Conservation (phyloP, 2,113 vertebrate genomes). For the Ranitomeya variabilis region DNA sequence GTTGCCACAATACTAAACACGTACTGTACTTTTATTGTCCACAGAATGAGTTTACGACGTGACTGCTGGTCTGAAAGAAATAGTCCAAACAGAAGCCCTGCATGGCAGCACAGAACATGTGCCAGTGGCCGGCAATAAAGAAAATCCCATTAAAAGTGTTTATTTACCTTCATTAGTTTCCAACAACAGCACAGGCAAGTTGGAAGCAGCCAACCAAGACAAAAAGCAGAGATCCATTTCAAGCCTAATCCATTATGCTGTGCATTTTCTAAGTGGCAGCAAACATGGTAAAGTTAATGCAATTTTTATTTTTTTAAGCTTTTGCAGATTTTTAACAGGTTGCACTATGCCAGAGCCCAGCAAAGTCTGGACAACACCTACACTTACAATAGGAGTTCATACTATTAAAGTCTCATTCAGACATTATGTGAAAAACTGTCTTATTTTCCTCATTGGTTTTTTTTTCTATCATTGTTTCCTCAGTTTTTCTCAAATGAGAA, state of each 20-base stretch:
- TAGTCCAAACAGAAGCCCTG: slow-evolving; percentile 22
- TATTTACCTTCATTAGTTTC: slow-evolving; percentile 57
- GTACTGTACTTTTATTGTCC: slow-evolving; percentile 35
- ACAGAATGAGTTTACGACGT: slow-evolving; percentile 41
- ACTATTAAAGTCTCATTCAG: too few relatives aligned
- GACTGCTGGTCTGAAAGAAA: slow-evolving; percentile 44
- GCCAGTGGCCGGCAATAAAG: slow-evolving; percentile 53
- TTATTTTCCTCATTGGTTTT: too few relatives aligned
- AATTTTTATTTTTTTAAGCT: not conserved
- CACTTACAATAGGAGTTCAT: too few relatives aligned
- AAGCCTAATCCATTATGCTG: not conserved
- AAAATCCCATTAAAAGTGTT: slow-evolving; percentile 57
- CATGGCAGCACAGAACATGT: slow-evolving; percentile 25
- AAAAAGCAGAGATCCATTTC: slow-evolving; percentile 42
- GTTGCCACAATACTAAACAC: slow-evolving; percentile 34
- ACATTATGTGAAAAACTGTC: too few relatives aligned
- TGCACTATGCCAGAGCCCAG: not conserved
- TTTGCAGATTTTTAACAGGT: not conserved
- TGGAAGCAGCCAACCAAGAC: slow-evolving; percentile 53
- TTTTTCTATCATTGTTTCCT: too few relatives aligned
- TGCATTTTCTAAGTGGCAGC: not conserved
- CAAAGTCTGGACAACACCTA: not conserved
- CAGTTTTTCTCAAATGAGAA: too few relatives aligned
- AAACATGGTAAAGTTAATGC: not conserved
- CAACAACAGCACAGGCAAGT: slow-evolving; percentile 42